These are phyloP conservation scores for Drosophila persimilis DNA, from an alignment of 1,140 invertebrate species.

Conservation along the genomic window DNA sequence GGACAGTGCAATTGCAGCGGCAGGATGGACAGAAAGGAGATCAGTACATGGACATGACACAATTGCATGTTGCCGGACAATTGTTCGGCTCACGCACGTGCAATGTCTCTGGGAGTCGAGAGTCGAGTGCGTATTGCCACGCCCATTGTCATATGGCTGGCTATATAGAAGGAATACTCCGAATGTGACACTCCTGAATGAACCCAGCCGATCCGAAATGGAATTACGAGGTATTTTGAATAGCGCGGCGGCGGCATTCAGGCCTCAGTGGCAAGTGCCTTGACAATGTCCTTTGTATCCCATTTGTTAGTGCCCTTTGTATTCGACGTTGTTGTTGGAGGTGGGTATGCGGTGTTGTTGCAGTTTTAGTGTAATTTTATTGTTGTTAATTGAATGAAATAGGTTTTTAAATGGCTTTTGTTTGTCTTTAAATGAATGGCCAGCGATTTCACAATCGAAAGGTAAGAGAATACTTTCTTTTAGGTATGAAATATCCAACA, in stretches of 20 bases:
- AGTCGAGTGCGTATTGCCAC: slow-evolving; percentile 54
- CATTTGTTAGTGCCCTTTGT: slow-evolving; percentile 39
- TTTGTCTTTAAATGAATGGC: slow-evolving; percentile 24
- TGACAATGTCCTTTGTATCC: slow-evolving; percentile 47
- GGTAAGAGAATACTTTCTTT: slow-evolving; percentile 9
- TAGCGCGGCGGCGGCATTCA: slow-evolving; percentile 42
- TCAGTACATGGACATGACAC: slow-evolving; percentile 73
- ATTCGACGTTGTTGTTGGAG: slow-evolving; percentile 30
- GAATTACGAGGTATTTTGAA: slow-evolving; percentile 74
- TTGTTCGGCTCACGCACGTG: slow-evolving; percentile 72
- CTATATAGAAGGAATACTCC: slow-evolving; percentile 9
- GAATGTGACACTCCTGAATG: slow-evolving; percentile 58
- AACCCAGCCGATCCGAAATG: slow-evolving; percentile 7
- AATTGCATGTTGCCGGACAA: slow-evolving; percentile 67
- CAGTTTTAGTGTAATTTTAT: slow-evolving; percentile 77
- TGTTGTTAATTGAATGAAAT: slow-evolving; percentile 76
- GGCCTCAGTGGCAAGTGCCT: slow-evolving; percentile 41
- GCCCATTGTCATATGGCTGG: slow-evolving; percentile 49
- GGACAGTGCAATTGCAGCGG: slow-evolving; percentile 33
- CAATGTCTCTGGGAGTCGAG: slow-evolving; percentile 30
- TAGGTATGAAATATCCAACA: slow-evolving; percentile 6
- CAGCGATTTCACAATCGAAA: slow-evolving; percentile 10
- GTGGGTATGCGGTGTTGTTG: slow-evolving; percentile 69
- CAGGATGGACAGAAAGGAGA: slow-evolving; percentile 15
- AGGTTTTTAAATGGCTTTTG: slow-evolving; percentile 63